Percentiles rank a stretch among this genome's conserved stretches.
Evolutionary conservation across 2,888 invertebrate species (phyloP).

Genomic region (Rhagonycha lutea): DNA sequence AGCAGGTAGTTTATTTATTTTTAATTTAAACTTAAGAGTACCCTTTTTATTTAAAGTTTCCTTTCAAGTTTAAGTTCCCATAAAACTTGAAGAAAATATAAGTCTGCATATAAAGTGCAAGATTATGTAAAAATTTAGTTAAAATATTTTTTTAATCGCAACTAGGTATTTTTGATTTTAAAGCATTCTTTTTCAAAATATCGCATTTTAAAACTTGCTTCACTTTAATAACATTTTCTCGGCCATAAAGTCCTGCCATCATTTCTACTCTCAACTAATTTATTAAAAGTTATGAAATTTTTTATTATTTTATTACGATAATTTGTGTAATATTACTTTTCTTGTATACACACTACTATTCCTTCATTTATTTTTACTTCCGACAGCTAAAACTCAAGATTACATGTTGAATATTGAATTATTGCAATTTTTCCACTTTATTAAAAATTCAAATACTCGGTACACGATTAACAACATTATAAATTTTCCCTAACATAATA

Average conservation of each 20-base stretch:
- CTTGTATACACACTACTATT: not conserved
- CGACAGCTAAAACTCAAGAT: not conserved
- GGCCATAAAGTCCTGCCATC: not conserved
- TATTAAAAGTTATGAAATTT: not conserved
- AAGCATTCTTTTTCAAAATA: not conserved
- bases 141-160: not conserved
- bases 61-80: constrained; percentile 7
- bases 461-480: not conserved
- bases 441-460: not conserved
- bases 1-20: constrained; percentile 11
- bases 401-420: not conserved
- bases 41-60: constrained; percentile 3
- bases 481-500: not conserved
- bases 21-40: constrained; percentile 6
- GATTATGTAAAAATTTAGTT: constrained; percentile 5
- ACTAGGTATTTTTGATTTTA: not conserved
- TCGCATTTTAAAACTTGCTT: not conserved
- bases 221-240: not conserved
- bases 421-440: not conserved
- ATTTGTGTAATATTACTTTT: not conserved
- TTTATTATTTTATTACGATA: not conserved
- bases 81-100: constrained; percentile 6
- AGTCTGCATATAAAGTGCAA: constrained; percentile 7
- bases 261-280: not conserved
- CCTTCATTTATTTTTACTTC: not conserved